Base-by-base conservation (phyloP, 1,140 invertebrate genomes). In the Alviniconcha marisindica region DNA sequence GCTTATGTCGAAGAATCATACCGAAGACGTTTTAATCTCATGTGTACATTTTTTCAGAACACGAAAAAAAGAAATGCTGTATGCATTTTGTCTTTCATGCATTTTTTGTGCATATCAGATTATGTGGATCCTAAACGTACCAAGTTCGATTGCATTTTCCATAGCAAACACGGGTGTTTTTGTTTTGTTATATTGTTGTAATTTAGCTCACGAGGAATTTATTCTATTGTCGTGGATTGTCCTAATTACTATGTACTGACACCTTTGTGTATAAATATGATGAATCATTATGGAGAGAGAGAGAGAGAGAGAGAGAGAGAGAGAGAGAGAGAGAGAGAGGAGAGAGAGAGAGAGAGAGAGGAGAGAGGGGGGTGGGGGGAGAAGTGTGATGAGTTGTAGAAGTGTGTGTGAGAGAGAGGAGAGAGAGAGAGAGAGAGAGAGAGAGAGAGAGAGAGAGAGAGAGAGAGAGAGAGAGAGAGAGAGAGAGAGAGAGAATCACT, bases 261-360 rank as follows among this genome's bases (percentile, higher is more conserved):
- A 15, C 21, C 21, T 51, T 21, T 15, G 12, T 15, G 12, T 51
- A 51, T 51, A 51, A 12, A 15, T 12, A 12, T 51, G 48, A 51
- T 15, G 21, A 18, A 18, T 7, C 7, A 18, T 7, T 7, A 33
- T 38, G 51, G 77, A 33, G 51, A 56, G 7, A 79, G 48, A 56
- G 77, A 79, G 5, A 56, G 77, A 56, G 51, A 79, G 77, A 79
- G 51, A n/a, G n/a, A n/a, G n/a, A n/a, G n/a, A n/a, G n/a, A n/a
- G n/a, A 56, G 77, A 79, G 77, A 79, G 51, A 56, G 2, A 54
- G 42, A 5, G 40, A 54, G 77, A 79, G 31, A 56, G 77, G 28
- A 51, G 4, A 31, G 31, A 42, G 38, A 4, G 51, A 38, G 51
- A 51, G 38, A 38, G 51, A 38, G 5, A 51, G 5, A 56, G 40